Base-by-base conservation (phyloP, 2,888 invertebrate genomes). In the Notodonta ziczac region DNA sequence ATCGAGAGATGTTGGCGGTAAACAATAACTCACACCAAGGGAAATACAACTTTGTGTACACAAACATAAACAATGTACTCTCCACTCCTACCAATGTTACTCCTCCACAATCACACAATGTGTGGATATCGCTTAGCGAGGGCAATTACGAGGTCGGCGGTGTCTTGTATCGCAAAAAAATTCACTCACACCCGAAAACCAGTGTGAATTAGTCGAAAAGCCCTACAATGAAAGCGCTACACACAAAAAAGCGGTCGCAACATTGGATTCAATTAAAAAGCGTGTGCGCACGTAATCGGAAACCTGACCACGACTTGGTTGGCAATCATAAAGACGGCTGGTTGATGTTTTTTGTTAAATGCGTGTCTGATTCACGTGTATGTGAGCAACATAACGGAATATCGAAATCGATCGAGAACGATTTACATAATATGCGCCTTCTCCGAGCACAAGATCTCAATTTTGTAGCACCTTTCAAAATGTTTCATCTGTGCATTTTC, bases 221-320 rank as follows among this genome's bases (percentile, higher is more conserved):
- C 61, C 57, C 67, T 64, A 69, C 78, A 85, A 84, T 84, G 83
- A 82, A 74, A 74, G 65, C 62, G 64, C 40, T 16, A 66, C 71
- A 72, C 73, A 72, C 61, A 83, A 82, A 79, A 78, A 81, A 63
- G 63, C 66, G 57, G 66, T 68, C 76, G 75, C 76, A 79, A 76
- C 80, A 72, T 24, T 78, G 77, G 80, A 84, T 85, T 86, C 82
- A 85, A 87, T 88, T 85, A 86, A 80, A 75, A 76, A 81, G 74
- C 78, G 80, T 85, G 81, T 80, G 77, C 70, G 64, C 71, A 76
- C 75, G 77, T 83, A 85, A 85, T 81, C 82, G 77, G 79, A 81
- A 82, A 80, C 77, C 78, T 74, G 81, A 76, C 77, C 78, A 76
- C 77, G 71, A 74, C 68, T 77, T 67, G 60, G 69, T 69, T 70